Conservation (phyloP, 1,140 invertebrate species). For the Lethrus apterus region DNA sequence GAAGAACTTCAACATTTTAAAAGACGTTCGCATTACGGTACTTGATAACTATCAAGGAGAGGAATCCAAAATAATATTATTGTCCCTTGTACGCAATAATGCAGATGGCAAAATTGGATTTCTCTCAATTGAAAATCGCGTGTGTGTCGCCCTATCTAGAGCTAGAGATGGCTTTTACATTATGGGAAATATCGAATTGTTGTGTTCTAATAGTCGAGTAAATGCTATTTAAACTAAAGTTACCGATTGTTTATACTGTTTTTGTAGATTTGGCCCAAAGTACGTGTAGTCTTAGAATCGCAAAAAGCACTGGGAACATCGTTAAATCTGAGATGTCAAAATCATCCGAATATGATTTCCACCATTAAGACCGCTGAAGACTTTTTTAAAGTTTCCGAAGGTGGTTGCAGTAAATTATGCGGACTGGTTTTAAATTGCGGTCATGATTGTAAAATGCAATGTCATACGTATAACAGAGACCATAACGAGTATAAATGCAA, state of each 20-base stretch:
- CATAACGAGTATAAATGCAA: conserved; percentile 43
- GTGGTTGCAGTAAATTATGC: conserved; percentile 45
- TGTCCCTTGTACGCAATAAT: conserved; percentile 77
- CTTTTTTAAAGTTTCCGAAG: conserved; percentile 45
- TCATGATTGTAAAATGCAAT: conserved; percentile 48
- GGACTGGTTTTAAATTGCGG: conserved; percentile 42
- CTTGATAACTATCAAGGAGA: conserved; percentile 84
- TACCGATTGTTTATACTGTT: background rate
- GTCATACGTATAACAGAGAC: conserved; percentile 44
- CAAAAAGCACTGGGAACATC: conserved; percentile 41
- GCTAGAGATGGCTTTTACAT: conserved; percentile 65
- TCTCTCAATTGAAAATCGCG: conserved; percentile 63
- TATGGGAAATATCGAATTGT: conserved; percentile 44
- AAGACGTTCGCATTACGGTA: conserved; percentile 52
- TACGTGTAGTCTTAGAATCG: conserved; percentile 42
- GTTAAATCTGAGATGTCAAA: conserved; percentile 45
- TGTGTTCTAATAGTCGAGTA: conserved; percentile 26
- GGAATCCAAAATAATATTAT: conserved; percentile 75
- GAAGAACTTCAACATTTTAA: conserved; percentile 32
- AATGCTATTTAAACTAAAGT: background rate
- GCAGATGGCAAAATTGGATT: conserved; percentile 66
- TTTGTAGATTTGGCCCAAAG: conserved; percentile 46
- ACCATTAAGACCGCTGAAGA: conserved; percentile 33
- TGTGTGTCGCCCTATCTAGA: conserved; percentile 78
- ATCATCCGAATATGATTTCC: conserved; percentile 40